These are phyloP conservation scores for Sphaerophoria rueppellii DNA, from an alignment of 2,888 invertebrate genomes.

Conservation along the genomic window DNA sequence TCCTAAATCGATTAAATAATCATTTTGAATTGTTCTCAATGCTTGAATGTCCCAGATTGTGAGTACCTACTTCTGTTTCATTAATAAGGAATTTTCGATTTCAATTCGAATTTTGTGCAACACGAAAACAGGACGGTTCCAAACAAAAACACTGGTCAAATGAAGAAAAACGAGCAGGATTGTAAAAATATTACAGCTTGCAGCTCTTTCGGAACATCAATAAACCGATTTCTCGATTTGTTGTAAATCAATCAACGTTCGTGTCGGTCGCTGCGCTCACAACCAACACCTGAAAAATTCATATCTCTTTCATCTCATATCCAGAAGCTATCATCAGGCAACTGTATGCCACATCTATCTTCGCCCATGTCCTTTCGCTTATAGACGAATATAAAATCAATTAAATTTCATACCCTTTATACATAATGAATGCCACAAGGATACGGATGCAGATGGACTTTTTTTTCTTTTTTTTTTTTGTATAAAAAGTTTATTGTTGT, in stretches of 20 bases:
- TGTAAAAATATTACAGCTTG: too few relatives aligned
- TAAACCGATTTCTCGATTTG: constrained; percentile 31
- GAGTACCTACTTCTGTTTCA: too few relatives aligned
- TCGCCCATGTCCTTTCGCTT: constrained; percentile 8
- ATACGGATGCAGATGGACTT: background rate
- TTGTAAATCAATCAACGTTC: constrained; percentile 34
- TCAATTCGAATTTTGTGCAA: too few relatives aligned
- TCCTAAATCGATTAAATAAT: too few relatives aligned
- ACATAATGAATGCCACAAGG: constrained; percentile 4
- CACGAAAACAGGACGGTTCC: too few relatives aligned
- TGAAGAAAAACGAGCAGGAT: too few relatives aligned
- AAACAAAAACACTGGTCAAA: too few relatives aligned
- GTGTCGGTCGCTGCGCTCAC: too few relatives aligned
- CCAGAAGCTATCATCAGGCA: constrained; percentile 6
- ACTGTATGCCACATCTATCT: background rate
- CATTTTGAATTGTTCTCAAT: too few relatives aligned
- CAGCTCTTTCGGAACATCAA: constrained; percentile 12
- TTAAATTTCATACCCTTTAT: constrained; percentile 45
- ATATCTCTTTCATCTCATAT: constrained; percentile 20
- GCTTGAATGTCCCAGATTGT: too few relatives aligned
- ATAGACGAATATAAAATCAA: constrained; percentile 46
- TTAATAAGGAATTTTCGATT: too few relatives aligned
- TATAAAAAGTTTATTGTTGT: constrained; percentile 1
- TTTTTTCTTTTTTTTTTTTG: constrained; percentile 3
- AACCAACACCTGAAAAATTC: constrained; percentile 25